Conservation (phyloP, 2,888 invertebrate genomes). For the Eubasilissa splendida region DNA sequence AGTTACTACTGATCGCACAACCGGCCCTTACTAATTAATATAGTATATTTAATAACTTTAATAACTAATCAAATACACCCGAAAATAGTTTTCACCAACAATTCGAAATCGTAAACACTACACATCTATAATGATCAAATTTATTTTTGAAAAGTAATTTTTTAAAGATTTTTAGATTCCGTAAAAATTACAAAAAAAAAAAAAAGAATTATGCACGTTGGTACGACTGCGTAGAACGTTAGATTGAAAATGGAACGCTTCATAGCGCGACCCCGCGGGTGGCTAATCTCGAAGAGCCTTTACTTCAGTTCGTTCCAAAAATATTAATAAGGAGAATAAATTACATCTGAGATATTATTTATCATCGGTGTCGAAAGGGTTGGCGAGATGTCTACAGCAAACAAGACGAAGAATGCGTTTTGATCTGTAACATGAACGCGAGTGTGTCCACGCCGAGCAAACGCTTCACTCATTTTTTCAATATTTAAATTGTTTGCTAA, state of each 20-base stretch:
- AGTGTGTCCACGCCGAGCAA: neutral
- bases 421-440: neutral
- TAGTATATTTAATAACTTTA: no score
- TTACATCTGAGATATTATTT: constrained; percentile 11
- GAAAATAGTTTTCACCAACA: no score
- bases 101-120: no score
- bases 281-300: constrained; percentile 21
- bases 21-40: no score
- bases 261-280: constrained; percentile 23
- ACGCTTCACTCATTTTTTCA: neutral
- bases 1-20: no score
- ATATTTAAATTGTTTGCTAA: no score
- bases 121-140: no score
- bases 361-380: constrained; percentile 32
- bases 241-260: constrained; percentile 20
- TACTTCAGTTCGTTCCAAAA: constrained; percentile 14
- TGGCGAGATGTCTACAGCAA: constrained; percentile 11
- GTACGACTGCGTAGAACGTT: neutral
- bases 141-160: no score
- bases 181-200: no score
- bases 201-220: no score
- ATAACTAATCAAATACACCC: no score
- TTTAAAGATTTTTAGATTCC: no score
- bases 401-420: constrained; percentile 11
- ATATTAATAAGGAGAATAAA: constrained; percentile 38